phyloP scores from a whole-genome alignment of 2,113 vertebrate species.

The Pseudopodoces humilis region DNA sequence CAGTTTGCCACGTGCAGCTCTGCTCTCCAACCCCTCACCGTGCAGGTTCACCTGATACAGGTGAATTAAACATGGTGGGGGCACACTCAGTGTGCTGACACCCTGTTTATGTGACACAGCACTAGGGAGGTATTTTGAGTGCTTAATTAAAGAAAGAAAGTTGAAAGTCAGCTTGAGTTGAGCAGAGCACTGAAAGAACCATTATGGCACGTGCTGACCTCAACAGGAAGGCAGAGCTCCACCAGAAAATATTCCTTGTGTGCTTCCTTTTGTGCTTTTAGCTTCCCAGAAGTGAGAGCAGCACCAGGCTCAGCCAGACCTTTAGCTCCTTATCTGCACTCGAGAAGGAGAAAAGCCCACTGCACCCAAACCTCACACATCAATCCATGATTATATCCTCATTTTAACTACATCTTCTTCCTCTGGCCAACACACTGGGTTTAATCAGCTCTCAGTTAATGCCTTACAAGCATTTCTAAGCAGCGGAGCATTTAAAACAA shows the following conservation, averaged over 20 bases:
- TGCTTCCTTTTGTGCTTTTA: not conserved
- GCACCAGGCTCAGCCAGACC: not conserved
- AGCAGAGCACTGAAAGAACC: not conserved
- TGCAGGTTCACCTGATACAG: not conserved
- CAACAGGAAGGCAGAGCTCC: not conserved
- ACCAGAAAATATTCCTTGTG: not conserved
- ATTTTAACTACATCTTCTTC: not conserved
- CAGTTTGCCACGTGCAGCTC: not conserved
- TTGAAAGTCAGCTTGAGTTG: not conserved
- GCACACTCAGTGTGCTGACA: not conserved
- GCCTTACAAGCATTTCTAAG: conserved; percentile 47
- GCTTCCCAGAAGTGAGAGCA: not conserved
- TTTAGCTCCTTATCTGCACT: not conserved
- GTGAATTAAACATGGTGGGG: not conserved
- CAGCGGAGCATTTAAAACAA: conserved; percentile 39
- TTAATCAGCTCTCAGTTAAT: conserved; percentile 14
- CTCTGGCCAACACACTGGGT: not conserved
- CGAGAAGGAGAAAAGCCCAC: not conserved
- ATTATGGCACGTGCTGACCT: not conserved
- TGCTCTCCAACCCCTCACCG: not conserved
- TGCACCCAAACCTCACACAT: not conserved
- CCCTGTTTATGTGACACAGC: not conserved
- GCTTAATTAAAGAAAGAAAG: not conserved
- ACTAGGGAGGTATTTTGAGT: not conserved
- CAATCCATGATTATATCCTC: not conserved